phyloP scores from a whole-genome alignment of 2,113 vertebrate species.

The Ariopsis seemanni region DNA sequence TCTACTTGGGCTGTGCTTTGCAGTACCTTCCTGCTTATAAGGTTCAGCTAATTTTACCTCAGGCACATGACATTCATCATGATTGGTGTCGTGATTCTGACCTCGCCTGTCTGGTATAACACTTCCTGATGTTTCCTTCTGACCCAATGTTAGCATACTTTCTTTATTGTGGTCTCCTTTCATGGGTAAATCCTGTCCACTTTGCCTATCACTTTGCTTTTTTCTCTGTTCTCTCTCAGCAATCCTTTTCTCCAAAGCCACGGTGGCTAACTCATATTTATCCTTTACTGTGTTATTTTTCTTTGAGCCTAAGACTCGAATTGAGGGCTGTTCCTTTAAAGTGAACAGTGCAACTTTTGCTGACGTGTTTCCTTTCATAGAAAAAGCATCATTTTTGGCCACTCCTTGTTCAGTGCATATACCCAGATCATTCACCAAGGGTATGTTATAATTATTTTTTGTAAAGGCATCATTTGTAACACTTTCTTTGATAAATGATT shows the following conservation, averaged over 20 bases:
- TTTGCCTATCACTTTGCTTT: conserved; percentile 3
- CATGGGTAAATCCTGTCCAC: conserved; percentile 1
- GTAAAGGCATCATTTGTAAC: conserved; percentile 1
- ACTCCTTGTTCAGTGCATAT: conserved; percentile 63
- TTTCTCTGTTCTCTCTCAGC: conserved; percentile 60
- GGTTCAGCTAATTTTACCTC: conserved; percentile 44
- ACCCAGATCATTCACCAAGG: conserved; percentile 47
- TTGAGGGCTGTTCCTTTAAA: conserved; percentile 59
- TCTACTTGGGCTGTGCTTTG: conserved; percentile 38
- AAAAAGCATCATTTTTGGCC: conserved; percentile 64
- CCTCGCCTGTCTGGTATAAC: conserved; percentile 59
- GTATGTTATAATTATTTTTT: not conserved
- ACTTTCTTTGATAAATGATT: conserved; percentile 16
- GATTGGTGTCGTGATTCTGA: conserved; percentile 56
- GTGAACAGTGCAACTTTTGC: conserved; percentile 65
- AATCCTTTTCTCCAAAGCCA: conserved; percentile 72
- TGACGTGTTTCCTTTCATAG: conserved; percentile 69
- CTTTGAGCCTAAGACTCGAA: conserved; percentile 46
- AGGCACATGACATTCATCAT: conserved; percentile 49
- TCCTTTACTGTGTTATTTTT: conserved; percentile 54
- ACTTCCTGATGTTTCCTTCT: conserved; percentile 55
- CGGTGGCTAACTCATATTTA: conserved; percentile 70
- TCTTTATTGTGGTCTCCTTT: conserved; percentile 42
- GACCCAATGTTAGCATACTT: conserved; percentile 27
- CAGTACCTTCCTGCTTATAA: conserved; percentile 31